Evolutionary conservation across 1,140 invertebrate genomes (phyloP).

Genomic region (Drosophila tristis): DNA sequence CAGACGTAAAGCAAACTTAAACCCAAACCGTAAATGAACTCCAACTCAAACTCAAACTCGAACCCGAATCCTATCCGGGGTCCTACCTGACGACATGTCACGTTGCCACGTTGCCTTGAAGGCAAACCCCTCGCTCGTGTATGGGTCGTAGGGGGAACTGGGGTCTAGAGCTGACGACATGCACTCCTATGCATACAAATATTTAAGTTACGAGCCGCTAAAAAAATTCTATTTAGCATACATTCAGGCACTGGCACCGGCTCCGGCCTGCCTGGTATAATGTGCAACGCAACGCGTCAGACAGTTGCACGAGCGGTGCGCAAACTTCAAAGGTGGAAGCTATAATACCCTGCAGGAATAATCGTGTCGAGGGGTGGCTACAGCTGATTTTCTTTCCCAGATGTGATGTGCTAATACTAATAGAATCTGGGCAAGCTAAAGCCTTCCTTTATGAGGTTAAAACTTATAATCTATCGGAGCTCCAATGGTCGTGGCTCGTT

Average conservation of each 20-base stretch:
- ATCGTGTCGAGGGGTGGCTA: too few species aligned
- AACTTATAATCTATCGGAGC: too few species aligned
- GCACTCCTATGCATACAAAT: constrained; percentile 4
- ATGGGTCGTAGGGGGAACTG: background rate
- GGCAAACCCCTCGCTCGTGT: constrained; percentile 28
- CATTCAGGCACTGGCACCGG: constrained; percentile 55
- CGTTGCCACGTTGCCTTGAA: constrained; percentile 60
- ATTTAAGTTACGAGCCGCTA: constrained; percentile 4
- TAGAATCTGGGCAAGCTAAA: too few species aligned
- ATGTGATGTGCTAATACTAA: too few species aligned
- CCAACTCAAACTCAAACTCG: background rate
- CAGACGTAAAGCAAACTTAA: constrained; percentile 11
- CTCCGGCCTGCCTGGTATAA: constrained; percentile 55
- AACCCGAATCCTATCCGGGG: background rate
- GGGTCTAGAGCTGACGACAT: constrained; percentile 25
- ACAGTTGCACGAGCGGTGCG: constrained; percentile 15
- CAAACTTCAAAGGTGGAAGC: too few species aligned
- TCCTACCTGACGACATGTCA: constrained; percentile 52
- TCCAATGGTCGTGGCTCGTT: too few species aligned
- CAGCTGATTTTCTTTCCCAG: too few species aligned
- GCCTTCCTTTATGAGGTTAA: too few species aligned
- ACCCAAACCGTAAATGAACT: background rate
- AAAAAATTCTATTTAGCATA: constrained; percentile 81
- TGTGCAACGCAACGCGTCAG: constrained; percentile 59
- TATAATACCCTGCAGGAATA: too few species aligned